Conservation (phyloP, 2,797 vertebrate genomes). For the Myotis myotis region DNA sequence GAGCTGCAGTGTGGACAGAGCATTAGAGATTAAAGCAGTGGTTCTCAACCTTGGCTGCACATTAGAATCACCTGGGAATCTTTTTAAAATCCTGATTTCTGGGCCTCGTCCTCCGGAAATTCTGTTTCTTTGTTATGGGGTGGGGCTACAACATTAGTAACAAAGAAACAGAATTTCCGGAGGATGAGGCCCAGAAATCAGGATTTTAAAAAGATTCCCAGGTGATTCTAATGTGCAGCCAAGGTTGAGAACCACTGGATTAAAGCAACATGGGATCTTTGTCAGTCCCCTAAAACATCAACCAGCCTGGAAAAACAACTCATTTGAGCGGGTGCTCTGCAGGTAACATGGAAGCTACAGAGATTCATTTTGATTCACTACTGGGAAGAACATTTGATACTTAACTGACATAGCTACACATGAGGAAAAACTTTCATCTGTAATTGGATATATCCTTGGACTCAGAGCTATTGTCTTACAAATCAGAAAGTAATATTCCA, state of each 20-base stretch:
- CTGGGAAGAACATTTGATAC: conserved; percentile 15
- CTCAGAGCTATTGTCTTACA: conserved; percentile 55
- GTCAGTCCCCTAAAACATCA: background rate
- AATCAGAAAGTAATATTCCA: conserved; percentile 36
- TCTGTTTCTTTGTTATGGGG: too few relatives aligned
- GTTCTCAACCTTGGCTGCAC: too few relatives aligned
- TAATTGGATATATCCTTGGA: conserved; percentile 38
- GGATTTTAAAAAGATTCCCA: too few relatives aligned
- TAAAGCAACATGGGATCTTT: background rate
- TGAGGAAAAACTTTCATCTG: background rate
- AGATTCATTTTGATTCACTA: background rate
- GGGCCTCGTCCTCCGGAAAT: too few relatives aligned
- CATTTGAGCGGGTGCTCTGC: background rate
- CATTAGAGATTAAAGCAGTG: background rate
- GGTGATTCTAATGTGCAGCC: too few relatives aligned
- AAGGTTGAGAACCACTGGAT: background rate
- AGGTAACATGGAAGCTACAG: conserved; percentile 2
- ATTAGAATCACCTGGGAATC: too few relatives aligned
- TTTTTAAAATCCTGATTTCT: too few relatives aligned
- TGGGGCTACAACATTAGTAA: too few relatives aligned
- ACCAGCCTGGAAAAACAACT: background rate
- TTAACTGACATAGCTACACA: background rate
- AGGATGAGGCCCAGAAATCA: too few relatives aligned
- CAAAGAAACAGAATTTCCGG: too few relatives aligned
- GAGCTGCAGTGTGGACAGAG: background rate